Percentiles rank a stretch among this genome's conserved stretches.
phyloP scores from a whole-genome alignment of 35 echinoderm and acorn worm genomes.

The Chiridota heheva region DNA sequence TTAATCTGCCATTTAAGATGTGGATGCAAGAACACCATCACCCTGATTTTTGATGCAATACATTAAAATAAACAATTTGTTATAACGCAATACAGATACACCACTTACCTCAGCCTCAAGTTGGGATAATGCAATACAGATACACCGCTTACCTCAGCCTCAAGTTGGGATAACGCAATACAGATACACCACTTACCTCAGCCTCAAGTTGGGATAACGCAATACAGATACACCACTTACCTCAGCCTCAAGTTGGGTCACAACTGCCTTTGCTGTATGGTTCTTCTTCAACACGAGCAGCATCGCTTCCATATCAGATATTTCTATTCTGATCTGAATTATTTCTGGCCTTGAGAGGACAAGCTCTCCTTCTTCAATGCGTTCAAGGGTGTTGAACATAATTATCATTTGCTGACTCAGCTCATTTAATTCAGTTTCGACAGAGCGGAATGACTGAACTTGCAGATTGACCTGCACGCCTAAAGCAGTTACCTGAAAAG shows the following conservation, averaged over 20 bases:
- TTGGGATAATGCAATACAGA: too few relatives aligned
- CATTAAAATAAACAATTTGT: too few relatives aligned
- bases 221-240: slow-evolving; percentile 15
- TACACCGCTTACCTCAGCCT: too few relatives aligned
- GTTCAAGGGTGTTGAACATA: slow-evolving; percentile 1
- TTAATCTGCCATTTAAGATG: too few relatives aligned
- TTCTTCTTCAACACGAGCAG: slow-evolving; percentile 12
- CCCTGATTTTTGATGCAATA: too few relatives aligned
- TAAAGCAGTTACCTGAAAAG: slow-evolving; percentile 3
- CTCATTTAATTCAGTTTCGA: background rate
- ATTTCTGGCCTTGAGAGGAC: slow-evolving; percentile 37
- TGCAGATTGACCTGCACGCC: background rate
- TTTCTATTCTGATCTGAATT: slow-evolving; percentile 26
- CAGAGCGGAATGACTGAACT: background rate
- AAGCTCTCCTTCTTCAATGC: slow-evolving; percentile 10
- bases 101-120: too few relatives aligned
- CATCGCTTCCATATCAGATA: slow-evolving; percentile 15
- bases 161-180: too few relatives aligned
- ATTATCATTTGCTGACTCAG: background rate
- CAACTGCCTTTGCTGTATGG: background rate
- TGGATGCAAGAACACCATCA: too few relatives aligned
- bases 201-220: too few relatives aligned
- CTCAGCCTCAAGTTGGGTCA: slow-evolving; percentile 16
- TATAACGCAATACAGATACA: too few relatives aligned
- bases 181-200: slow-evolving; percentile 26